These are phyloP conservation scores for Drosophila recens DNA, from an alignment of 2,888 invertebrate species.

Conservation along the genomic window DNA sequence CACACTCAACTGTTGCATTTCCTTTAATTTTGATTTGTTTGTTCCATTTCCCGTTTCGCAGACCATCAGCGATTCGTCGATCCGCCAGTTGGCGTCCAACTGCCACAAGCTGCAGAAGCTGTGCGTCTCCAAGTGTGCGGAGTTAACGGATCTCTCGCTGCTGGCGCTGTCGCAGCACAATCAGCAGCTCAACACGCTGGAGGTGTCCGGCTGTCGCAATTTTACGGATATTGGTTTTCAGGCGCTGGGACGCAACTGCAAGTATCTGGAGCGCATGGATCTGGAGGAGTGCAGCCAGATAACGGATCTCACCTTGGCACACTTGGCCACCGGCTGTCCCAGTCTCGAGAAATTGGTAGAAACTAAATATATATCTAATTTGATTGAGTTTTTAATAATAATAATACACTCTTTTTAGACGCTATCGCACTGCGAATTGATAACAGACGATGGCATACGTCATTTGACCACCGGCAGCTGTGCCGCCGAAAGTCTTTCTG, in stretches of 20 bases:
- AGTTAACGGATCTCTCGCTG: slow-evolving; percentile 95
- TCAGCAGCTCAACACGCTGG: slow-evolving; percentile 94
- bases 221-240: slow-evolving; percentile 99
- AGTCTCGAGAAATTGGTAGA: slow-evolving; percentile 96
- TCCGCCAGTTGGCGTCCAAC: slow-evolving; percentile 92
- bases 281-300: slow-evolving; percentile 98
- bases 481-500: slow-evolving; percentile 96
- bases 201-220: slow-evolving; percentile 97
- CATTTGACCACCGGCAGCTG: slow-evolving; percentile 97
- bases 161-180: slow-evolving; percentile 95
- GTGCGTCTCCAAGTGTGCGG: slow-evolving; percentile 96
- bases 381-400: background rate
- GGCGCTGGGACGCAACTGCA: slow-evolving; percentile 97
- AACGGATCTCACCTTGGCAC: slow-evolving; percentile 96
- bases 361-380: too few relatives aligned
- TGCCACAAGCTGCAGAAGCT: slow-evolving; percentile 94
- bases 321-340: slow-evolving; percentile 98
- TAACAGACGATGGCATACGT: slow-evolving; percentile 99
- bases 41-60: slow-evolving; percentile 86
- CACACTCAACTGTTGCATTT: too few relatives aligned
- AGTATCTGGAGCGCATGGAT: slow-evolving; percentile 98
- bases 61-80: slow-evolving; percentile 96
- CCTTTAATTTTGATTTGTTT: background rate
- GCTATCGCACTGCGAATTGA: slow-evolving; percentile 98
- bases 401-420: slow-evolving; percentile 88